phyloP scores from a whole-genome alignment of 1,140 invertebrate species.

The Cherax quadricarinatus region DNA sequence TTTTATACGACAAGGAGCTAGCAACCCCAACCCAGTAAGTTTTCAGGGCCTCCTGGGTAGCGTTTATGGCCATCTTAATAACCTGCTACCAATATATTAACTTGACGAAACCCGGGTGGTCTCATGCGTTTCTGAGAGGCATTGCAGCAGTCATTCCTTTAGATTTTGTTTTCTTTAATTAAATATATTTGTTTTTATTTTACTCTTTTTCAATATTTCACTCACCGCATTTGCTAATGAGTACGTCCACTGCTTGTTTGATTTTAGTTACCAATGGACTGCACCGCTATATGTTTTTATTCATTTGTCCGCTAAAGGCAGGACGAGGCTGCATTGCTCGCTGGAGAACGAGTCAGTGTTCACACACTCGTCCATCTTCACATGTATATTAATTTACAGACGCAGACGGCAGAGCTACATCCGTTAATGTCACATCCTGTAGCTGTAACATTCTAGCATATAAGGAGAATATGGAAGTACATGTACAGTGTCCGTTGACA shows the following conservation, averaged over 20 bases:
- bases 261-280: background rate
- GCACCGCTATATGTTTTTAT: background rate
- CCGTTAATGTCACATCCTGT: background rate
- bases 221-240: background rate
- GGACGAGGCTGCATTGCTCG: background rate
- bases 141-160: conserved; percentile 38
- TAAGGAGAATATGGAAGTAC: too few species aligned
- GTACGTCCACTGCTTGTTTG: background rate
- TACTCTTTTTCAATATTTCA: background rate
- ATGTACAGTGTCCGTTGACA: too few species aligned
- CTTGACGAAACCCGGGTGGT: background rate
- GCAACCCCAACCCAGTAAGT: background rate
- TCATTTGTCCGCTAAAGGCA: background rate
- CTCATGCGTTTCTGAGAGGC: background rate
- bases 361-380: background rate
- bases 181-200: background rate
- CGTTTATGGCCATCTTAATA: background rate
- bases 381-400: background rate
- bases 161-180: background rate
- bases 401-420: conserved; percentile 1
- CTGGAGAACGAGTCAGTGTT: background rate
- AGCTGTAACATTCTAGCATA: background rate
- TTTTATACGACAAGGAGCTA: background rate
- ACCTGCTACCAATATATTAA: background rate
- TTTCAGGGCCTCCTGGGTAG: background rate